Conservation (phyloP, 2,888 invertebrate species). For the Brachyopa scutellaris region DNA sequence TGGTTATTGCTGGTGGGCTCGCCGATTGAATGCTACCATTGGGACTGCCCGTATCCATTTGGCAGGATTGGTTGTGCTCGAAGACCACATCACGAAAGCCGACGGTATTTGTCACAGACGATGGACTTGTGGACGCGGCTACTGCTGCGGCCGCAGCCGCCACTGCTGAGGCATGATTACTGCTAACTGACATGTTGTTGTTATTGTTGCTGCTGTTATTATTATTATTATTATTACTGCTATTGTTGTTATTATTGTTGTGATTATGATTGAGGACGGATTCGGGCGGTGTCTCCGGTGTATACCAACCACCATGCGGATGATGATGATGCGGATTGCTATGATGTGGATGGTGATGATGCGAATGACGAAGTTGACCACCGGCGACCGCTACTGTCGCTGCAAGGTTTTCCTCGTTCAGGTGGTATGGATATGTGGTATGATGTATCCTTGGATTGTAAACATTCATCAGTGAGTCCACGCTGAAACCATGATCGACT, state of each 20-base stretch:
- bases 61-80: constrained; percentile 81
- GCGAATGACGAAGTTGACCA: constrained; percentile 79
- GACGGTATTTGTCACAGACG: constrained; percentile 76
- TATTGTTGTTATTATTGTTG: constrained; percentile 74
- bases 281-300: constrained; percentile 81
- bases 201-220: constrained; percentile 74
- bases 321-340: constrained; percentile 79
- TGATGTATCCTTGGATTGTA: constrained; percentile 82
- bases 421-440: constrained; percentile 81
- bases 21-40: constrained; percentile 81
- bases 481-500: constrained; percentile 81
- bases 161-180: constrained; percentile 47
- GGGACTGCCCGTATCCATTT: constrained; percentile 81
- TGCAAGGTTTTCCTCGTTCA: constrained; percentile 81
- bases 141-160: constrained; percentile 61
- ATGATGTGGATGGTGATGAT: constrained; percentile 79
- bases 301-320: constrained; percentile 82
- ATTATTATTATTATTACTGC: constrained; percentile 67
- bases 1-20: constrained; percentile 79
- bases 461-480: constrained; percentile 82
- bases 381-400: constrained; percentile 77
- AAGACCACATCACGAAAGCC: constrained; percentile 82
- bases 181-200: constrained; percentile 74
- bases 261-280: constrained; percentile 74
- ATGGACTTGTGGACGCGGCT: constrained; percentile 74